Evolutionary conservation across 2,888 invertebrate genomes (phyloP).

Genomic region (Pristionchus maxplancki): DNA sequence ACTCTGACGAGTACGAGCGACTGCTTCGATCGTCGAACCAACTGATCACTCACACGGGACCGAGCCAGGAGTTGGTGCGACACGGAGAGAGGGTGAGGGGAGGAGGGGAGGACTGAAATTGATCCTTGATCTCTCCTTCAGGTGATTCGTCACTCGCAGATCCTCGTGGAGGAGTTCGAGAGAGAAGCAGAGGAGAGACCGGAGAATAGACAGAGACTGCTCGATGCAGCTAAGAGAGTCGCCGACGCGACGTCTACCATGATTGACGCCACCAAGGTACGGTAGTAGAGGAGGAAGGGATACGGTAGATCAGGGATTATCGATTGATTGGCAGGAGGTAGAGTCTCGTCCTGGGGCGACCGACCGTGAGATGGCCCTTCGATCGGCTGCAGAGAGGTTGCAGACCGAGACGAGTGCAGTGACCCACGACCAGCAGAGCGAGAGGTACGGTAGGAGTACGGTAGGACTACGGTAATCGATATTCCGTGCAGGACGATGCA

Average conservation of each 20-base stretch:
- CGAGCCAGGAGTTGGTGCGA: conserved; percentile 49
- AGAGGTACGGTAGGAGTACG: conserved; percentile 50
- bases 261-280: conserved; percentile 87
- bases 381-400: conserved; percentile 93
- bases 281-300: conserved; percentile 79
- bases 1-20: conserved; percentile 89
- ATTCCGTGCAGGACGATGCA: conserved; percentile 46
- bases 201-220: conserved; percentile 89
- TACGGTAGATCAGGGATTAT: neutral
- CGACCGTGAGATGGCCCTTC: conserved; percentile 82
- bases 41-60: conserved; percentile 83
- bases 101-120: neutral
- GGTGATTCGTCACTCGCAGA: conserved; percentile 74
- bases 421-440: conserved; percentile 85
- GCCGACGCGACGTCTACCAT: conserved; percentile 97
- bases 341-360: conserved; percentile 68
- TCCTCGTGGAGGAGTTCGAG: conserved; percentile 83
- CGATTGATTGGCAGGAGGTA: conserved; percentile 56
- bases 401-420: conserved; percentile 89
- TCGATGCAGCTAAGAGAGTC: conserved; percentile 93
- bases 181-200: conserved; percentile 88
- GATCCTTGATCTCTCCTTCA: conserved; percentile 80
- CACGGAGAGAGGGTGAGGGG: conserved; percentile 35
- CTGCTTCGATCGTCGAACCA: conserved; percentile 92
- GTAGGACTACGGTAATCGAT: neutral